Percentiles rank a stretch among this genome's conserved stretches.
phyloP scores from a whole-genome alignment of 2,888 invertebrate species.

The Ormyrus labotus region DNA sequence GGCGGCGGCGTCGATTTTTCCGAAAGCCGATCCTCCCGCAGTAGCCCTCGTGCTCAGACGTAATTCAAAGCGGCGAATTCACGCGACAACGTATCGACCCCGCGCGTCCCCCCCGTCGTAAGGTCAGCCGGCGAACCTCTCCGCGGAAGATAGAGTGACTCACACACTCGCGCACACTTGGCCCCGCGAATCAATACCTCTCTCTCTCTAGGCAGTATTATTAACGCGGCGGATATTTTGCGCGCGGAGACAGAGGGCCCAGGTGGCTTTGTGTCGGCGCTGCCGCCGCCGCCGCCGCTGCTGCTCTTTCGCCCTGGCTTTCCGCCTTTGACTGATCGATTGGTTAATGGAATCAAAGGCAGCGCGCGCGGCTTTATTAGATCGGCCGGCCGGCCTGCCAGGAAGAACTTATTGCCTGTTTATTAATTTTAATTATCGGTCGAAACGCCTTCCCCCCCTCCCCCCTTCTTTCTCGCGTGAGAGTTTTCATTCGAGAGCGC shows the following conservation, averaged over 20 bases:
- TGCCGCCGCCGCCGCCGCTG: background rate
- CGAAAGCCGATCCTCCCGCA: background rate
- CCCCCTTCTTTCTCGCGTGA: too few species aligned
- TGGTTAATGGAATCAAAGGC: slow-evolving; percentile 56
- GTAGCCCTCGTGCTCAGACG: background rate
- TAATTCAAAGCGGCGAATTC: slow-evolving; percentile 26
- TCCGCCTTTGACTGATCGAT: slow-evolving; percentile 56
- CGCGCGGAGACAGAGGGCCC: background rate
- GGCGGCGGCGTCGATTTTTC: background rate
- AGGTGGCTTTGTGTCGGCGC: slow-evolving; percentile 6
- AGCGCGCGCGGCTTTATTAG: slow-evolving; percentile 39
- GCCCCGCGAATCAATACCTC: slow-evolving; percentile 63
- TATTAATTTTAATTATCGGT: slow-evolving; percentile 49
- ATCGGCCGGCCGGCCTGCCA: slow-evolving; percentile 20
- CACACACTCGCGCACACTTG: slow-evolving; percentile 37
- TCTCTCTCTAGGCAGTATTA: slow-evolving; percentile 37
- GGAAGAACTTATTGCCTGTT: slow-evolving; percentile 32
- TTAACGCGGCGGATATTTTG: slow-evolving; percentile 44
- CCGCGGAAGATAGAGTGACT: slow-evolving; percentile 59
- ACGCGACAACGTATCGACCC: background rate
- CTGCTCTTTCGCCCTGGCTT: slow-evolving; percentile 24
- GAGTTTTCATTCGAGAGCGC: too few species aligned
- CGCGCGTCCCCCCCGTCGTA: slow-evolving; percentile 17
- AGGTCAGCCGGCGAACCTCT: slow-evolving; percentile 40
- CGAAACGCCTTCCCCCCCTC: slow-evolving; percentile 2